Evolutionary conservation across 2,113 vertebrate genomes (phyloP).

Genomic region (Leuciscus idus): DNA sequence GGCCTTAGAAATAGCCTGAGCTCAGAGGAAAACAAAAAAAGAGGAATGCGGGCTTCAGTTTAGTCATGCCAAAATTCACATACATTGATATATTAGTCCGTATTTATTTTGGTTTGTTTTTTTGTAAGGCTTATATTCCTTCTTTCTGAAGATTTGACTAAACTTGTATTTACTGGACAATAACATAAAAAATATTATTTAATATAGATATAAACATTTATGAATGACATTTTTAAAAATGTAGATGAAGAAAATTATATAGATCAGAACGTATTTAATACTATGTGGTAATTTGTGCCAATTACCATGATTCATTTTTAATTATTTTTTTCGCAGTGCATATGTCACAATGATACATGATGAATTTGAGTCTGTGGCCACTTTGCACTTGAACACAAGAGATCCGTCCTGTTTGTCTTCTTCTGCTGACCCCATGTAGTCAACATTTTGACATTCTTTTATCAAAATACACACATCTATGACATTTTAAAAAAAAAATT

Average conservation of each 20-base stretch:
- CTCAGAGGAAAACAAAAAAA: background rate
- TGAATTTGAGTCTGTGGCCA: background rate
- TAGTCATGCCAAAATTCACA: background rate
- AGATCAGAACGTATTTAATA: too few relatives aligned
- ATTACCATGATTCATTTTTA: too few relatives aligned
- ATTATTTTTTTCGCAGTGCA: too few relatives aligned
- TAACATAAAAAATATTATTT: background rate
- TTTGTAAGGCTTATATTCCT: background rate
- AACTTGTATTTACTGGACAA: too few relatives aligned
- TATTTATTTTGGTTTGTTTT: background rate
- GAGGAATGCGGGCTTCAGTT: background rate
- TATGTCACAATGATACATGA: background rate
- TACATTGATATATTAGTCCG: background rate
- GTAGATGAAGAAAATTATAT: too few relatives aligned
- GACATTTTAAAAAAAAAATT: background rate
- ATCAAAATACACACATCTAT: background rate
- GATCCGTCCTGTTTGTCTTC: too few relatives aligned
- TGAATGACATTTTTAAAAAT: too few relatives aligned
- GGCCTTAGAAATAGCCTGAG: background rate
- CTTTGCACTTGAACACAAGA: background rate
- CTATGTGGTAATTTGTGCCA: too few relatives aligned
- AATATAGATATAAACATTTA: background rate
- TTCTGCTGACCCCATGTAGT: background rate
- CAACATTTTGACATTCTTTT: background rate
- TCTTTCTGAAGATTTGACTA: background rate